Conservation (phyloP, 1,140 invertebrate species). For the Ceratina japonica region DNA sequence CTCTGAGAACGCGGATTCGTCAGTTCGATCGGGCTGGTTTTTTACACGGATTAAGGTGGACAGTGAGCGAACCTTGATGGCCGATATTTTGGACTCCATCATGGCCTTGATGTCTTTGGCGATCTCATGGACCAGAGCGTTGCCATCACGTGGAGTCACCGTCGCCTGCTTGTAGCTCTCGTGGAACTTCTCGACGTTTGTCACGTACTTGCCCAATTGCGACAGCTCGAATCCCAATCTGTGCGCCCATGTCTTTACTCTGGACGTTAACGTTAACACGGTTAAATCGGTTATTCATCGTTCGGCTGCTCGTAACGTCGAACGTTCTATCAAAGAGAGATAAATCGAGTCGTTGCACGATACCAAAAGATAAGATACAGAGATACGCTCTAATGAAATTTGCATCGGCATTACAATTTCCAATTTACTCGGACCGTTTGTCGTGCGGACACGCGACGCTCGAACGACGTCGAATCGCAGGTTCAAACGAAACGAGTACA, state of each 20-base stretch:
- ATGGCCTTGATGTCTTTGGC: conserved; percentile 88
- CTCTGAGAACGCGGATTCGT: conserved; percentile 75
- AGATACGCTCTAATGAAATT: too few relatives aligned
- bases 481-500: too few relatives aligned
- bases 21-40: neutral
- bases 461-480: too few relatives aligned
- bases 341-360: too few relatives aligned
- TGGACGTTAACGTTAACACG: conserved; percentile 63
- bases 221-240: conserved; percentile 86
- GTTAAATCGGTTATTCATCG: neutral
- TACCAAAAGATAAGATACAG: too few relatives aligned
- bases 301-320: neutral
- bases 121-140: conserved; percentile 86
- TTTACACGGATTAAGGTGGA: too few relatives aligned
- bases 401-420: too few relatives aligned
- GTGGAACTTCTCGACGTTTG: conserved; percentile 85
- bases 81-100: conserved; percentile 91
- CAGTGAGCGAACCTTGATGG: conserved; percentile 83
- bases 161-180: conserved; percentile 88
- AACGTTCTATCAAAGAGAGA: neutral
- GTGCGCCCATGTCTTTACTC: conserved; percentile 86
- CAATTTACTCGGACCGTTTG: too few relatives aligned
- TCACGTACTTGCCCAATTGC: conserved; percentile 86
- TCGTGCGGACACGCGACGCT: too few relatives aligned
- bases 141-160: conserved; percentile 85